phyloP scores from a whole-genome alignment of 2,797 vertebrate genomes.

The Eremophila alpestris region DNA sequence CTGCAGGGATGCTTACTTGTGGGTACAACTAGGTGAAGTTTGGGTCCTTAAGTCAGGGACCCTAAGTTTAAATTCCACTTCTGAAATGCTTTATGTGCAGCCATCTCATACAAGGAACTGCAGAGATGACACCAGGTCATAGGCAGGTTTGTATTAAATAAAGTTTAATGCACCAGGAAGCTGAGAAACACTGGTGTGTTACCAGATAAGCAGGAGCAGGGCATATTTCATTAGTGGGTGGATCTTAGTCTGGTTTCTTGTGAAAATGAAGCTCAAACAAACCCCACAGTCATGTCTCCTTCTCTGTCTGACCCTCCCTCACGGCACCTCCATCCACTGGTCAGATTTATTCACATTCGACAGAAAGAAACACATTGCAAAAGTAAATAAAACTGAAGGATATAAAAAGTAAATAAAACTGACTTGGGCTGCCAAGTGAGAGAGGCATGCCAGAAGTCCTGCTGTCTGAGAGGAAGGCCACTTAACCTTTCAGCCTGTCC shows the following conservation, averaged over 20 bases:
- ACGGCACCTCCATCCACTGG: background rate
- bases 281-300: background rate
- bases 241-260: conserved; percentile 10
- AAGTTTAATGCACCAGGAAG: conserved; percentile 16
- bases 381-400: conserved; percentile 20
- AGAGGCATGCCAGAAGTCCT: background rate
- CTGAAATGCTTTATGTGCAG: background rate
- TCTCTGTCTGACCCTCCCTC: background rate
- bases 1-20: background rate
- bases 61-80: background rate
- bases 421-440: background rate
- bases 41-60: background rate
- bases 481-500: background rate
- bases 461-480: conserved; percentile 4
- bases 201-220: conserved; percentile 14
- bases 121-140: background rate
- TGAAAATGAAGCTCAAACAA: conserved; percentile 45
- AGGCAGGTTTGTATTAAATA: background rate
- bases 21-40: background rate
- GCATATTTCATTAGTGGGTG: conserved; percentile 19
- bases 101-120: background rate
- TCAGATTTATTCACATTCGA: background rate
- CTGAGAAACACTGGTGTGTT: background rate
- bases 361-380: conserved; percentile 28
- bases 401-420: conserved; percentile 25